These are phyloP conservation scores for Cossypha niveicapilla DNA, from an alignment of 2,797 vertebrate genomes.

Conservation along the genomic window DNA sequence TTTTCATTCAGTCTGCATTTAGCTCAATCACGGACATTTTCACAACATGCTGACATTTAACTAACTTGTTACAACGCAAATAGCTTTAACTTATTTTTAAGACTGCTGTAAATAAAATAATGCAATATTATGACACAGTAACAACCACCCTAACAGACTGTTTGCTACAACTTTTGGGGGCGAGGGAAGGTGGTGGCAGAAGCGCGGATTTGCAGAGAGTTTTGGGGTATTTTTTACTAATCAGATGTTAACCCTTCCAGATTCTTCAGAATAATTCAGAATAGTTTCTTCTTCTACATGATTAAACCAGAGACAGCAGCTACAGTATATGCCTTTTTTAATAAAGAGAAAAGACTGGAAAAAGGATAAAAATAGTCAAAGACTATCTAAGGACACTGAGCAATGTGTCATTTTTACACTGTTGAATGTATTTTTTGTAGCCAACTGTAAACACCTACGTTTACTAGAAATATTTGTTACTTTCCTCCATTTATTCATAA, in stretches of 20 bases:
- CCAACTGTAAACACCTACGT: background rate
- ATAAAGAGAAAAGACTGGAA: background rate
- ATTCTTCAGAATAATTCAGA: background rate
- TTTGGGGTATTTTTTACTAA: background rate
- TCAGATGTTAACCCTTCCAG: background rate
- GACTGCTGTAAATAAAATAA: constrained; percentile 4
- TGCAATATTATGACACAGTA: background rate
- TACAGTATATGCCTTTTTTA: background rate
- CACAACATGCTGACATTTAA: background rate
- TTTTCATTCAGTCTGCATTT: background rate
- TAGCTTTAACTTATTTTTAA: constrained; percentile 25
- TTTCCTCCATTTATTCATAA: background rate
- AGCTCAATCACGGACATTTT: background rate
- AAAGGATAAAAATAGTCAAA: background rate
- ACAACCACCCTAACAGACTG: background rate
- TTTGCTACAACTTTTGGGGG: fast-evolving
- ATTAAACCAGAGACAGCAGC: background rate
- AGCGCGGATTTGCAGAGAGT: background rate
- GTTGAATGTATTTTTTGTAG: background rate
- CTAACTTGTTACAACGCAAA: constrained; percentile 9
- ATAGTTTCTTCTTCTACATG: background rate
- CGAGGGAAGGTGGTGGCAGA: background rate
- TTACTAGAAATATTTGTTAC: background rate
- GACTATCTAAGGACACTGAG: background rate
- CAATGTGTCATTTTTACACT: background rate